phyloP scores from a whole-genome alignment of 2,888 invertebrate species.

The Dryobotodes eremita region DNA sequence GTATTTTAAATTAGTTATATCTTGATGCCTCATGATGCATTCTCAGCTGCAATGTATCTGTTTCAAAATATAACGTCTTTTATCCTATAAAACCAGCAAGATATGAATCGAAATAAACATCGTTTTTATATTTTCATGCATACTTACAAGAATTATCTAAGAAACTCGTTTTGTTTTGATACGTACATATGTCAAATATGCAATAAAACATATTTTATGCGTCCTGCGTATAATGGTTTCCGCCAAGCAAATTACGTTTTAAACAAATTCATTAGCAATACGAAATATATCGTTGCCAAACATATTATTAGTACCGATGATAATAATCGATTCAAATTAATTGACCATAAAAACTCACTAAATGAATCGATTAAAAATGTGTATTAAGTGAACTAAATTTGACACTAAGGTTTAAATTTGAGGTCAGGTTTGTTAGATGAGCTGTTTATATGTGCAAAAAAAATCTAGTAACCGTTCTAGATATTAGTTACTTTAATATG shows the following conservation, averaged over 20 bases:
- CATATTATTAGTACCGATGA: conserved; percentile 40
- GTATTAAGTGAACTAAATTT: conserved; percentile 24
- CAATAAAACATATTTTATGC: conserved; percentile 79
- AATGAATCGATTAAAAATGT: conserved; percentile 22
- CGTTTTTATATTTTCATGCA: conserved; percentile 11
- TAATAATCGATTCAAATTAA: conserved; percentile 42
- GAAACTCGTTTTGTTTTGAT: conserved; percentile 67
- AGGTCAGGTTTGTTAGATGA: conserved; percentile 26
- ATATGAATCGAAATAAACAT: conserved; percentile 4
- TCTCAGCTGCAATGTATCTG: neutral
- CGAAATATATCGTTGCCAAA: conserved; percentile 56
- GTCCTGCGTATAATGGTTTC: conserved; percentile 81
- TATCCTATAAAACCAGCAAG: neutral
- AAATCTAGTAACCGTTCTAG: neutral
- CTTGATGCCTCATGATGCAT: neutral
- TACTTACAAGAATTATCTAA: conserved; percentile 33
- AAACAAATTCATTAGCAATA: conserved; percentile 75
- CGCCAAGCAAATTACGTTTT: conserved; percentile 75
- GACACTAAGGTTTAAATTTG: conserved; percentile 1
- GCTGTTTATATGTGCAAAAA: neutral
- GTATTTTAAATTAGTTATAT: neutral
- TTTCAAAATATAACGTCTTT: neutral
- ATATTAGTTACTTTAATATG: neutral
- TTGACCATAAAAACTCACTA: conserved; percentile 25
- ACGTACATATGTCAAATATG: conserved; percentile 70